Evolutionary conservation across 1,140 invertebrate species (phyloP), one percentile per base, ranked within the genome.

Genomic region (Pinna nobilis): DNA sequence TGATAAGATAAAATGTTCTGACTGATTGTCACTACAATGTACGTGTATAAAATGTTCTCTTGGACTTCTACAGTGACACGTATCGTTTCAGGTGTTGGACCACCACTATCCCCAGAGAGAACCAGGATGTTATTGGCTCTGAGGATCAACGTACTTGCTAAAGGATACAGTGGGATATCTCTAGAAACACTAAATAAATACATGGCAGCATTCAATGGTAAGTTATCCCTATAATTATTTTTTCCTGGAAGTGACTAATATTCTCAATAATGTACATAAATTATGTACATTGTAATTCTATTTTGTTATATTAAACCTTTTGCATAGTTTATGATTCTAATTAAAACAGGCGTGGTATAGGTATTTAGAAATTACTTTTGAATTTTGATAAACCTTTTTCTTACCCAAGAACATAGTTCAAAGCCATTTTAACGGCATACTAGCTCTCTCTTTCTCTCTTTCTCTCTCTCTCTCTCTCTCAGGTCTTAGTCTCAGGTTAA

Each of bases 171-270:
- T 80, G 94, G 94, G 4, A 93, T 94, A 63, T 93, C 92, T 7
- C 77, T 92, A 25, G 88, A 90, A 66, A 93, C 91, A 35, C 88
- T 94, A 1, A 84, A 91, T 35, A 91, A 93, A 74, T 89, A 93
- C 30, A 90, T 94, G n/a, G 90, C 92, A 65, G 93, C 93, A 30
- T 94, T 94, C 80, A 94, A 94, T 87, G 91, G 93, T 93, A 88
- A 72, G 5, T 18, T 18, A 9, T 5, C 20, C 2, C 44, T 3
- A 3, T 47, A 18, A 18, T 47, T 3, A 47, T 47, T 47, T 7
- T 47, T 7, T 47, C 20, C 44, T 47, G 44, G 2, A 2, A 47
- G 20, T 7, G 2, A 3, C 20, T 1, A 47, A 47, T 3, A 18
- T 18, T 47, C 7, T 47, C 7, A 47, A 47, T 47, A 3, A 47